Percentiles rank a stretch among this genome's conserved stretches.
Conservation (phyloP, 2,797 vertebrate genomes). For the Tokudaia tokunoshimensis region DNA sequence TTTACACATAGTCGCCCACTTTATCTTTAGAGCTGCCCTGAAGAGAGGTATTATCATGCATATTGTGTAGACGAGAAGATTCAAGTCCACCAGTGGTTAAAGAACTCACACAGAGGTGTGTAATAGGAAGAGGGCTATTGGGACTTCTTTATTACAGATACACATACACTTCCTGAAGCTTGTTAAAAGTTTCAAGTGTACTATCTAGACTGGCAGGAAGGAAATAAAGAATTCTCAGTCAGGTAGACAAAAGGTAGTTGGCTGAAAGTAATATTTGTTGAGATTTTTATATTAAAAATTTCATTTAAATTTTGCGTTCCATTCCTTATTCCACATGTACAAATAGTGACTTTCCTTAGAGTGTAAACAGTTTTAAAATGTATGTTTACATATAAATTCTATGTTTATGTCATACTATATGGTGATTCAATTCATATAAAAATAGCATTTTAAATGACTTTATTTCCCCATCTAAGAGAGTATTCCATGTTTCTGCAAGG, state of each 20-base stretch:
- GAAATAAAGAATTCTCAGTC: slow-evolving; percentile 25
- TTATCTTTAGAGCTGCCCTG: neutral
- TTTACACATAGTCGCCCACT: neutral
- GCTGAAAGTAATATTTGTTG: neutral
- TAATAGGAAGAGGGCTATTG: neutral
- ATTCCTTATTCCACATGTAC: neutral
- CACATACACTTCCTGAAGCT: neutral
- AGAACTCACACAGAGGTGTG: neutral
- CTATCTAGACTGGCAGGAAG: slow-evolving; percentile 19
- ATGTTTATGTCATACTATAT: neutral
- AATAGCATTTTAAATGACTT: neutral
- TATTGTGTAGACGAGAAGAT: slow-evolving; percentile 11
- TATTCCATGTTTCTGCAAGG: neutral
- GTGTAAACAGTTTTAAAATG: neutral
- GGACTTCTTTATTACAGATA: slow-evolving; percentile 22
- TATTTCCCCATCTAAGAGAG: neutral
- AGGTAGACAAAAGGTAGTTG: neutral
- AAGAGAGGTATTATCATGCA: neutral
- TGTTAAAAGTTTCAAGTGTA: neutral
- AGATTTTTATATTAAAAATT: slow-evolving; percentile 36
- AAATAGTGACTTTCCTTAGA: neutral
- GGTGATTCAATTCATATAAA: neutral
- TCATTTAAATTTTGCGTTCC: neutral
- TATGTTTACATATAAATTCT: neutral
- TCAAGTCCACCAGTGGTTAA: neutral